Base-by-base conservation (phyloP, 1,140 invertebrate genomes). In the Lepidurus arcticus region DNA sequence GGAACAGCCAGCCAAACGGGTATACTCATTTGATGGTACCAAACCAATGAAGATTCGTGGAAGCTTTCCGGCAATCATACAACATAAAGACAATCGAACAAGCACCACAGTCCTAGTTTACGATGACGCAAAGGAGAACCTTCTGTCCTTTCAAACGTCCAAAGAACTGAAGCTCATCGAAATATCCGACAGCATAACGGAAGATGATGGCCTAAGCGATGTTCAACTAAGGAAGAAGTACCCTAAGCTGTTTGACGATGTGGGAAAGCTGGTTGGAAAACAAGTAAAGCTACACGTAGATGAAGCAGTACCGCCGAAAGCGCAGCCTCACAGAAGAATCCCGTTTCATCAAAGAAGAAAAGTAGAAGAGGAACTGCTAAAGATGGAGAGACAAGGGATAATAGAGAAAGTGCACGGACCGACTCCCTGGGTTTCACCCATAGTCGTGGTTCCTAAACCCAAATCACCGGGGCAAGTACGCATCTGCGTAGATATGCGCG, bases 401-500 rank as follows among this genome's bases (percentile, higher is more conserved):
- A 82, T 83, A 45, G 79, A 81, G 65, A 81, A 78, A 16, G 78
- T 79, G 45, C 44, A 44, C 11, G 80, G 80, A n/a, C 78, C 81
- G 11, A 82, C 81, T 24, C 81, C 81, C 24, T 84, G 81, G 83
- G 81, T 83, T 11, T 81, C 81, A 10, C 83, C 82, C 0, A 74
- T 83, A n/a, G 82, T 84, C 8, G 44, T 84, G 0, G 82, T 82
- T 1, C 75, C 81, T 24, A 84, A 82, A 73, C 78, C 78, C 82
- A 3, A 74, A 80, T 26, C 82, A 82, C 75, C 82, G 82, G 75
- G 83, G 84, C 74, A 81, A n/a, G 77, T 79, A 2, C 34, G 83
- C 16, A 80, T 83, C 42, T 83, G 82, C 77, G 79, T 82, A 10
- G 83, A 84, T 75, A 83, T 81, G 78, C 43, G 81, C 13, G 73